phyloP scores from a whole-genome alignment of 2,797 vertebrate genomes.

The Crypturellus tataupa region DNA sequence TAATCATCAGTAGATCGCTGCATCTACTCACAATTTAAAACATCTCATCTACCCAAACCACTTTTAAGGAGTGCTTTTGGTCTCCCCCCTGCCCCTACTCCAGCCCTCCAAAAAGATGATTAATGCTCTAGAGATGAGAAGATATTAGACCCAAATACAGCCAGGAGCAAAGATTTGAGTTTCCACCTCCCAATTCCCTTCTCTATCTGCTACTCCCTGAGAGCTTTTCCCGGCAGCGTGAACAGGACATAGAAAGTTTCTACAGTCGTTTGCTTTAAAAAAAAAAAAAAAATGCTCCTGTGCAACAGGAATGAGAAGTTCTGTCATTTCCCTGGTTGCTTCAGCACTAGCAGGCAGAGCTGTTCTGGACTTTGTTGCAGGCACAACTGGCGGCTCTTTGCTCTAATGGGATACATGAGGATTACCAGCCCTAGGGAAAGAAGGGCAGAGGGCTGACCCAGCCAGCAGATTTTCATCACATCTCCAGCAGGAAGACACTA shows the following conservation, averaged over 20 bases:
- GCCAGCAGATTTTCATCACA: neutral
- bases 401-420: slow-evolving; percentile 16
- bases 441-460: slow-evolving; percentile 28
- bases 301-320: neutral
- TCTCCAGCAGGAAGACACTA: slow-evolving; percentile 7
- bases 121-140: neutral
- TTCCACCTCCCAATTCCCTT: neutral
- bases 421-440: slow-evolving; percentile 30
- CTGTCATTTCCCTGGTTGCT: slow-evolving; percentile 36
- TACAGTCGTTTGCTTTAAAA: neutral
- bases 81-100: neutral
- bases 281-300: too few species aligned
- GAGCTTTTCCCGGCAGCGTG: neutral
- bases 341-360: neutral
- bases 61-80: neutral
- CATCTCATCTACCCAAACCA: neutral
- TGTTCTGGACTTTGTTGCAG: slow-evolving; percentile 6
- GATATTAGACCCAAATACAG: neutral
- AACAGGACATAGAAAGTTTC: neutral
- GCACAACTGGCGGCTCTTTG: slow-evolving; percentile 35
- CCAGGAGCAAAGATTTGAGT: neutral
- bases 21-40: neutral
- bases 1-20: neutral
- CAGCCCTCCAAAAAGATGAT: neutral
- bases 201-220: neutral